These are phyloP conservation scores for Acrocyrtus sp. DNA, from an alignment of 2,888 invertebrate species.

Conservation along the genomic window DNA sequence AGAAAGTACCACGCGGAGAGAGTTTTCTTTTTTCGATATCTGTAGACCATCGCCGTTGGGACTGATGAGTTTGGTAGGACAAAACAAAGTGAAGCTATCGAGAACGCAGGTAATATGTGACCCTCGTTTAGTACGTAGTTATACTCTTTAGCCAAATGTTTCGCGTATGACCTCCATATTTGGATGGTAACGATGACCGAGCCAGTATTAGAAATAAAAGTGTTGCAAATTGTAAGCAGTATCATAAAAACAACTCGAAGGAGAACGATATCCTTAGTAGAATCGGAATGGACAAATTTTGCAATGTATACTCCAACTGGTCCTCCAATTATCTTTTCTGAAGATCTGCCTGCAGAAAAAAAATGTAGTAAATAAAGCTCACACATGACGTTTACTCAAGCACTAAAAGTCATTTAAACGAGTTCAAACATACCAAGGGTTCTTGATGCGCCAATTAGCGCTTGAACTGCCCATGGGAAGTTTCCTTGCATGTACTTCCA, in stretches of 20 bases:
- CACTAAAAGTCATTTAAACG: too few species aligned
- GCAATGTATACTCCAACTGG: not conserved
- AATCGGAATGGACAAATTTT: too few species aligned
- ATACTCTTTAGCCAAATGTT: not conserved
- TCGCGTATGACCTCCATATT: not conserved
- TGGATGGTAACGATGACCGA: not conserved
- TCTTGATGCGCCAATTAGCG: not conserved
- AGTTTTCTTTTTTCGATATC: not conserved
- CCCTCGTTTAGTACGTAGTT: not conserved
- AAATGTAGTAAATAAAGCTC: too few species aligned
- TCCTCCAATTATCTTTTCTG: not conserved
- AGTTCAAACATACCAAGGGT: too few species aligned
- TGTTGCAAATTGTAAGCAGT: not conserved
- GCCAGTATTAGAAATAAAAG: constrained; percentile 13
- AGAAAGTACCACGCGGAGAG: constrained; percentile 22
- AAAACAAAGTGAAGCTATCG: constrained; percentile 15
- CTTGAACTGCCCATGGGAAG: constrained; percentile 28
- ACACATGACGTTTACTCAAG: too few species aligned
- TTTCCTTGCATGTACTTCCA: constrained; percentile 35
- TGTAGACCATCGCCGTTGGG: constrained; percentile 19
- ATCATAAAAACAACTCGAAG: not conserved
- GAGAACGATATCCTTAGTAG: too few species aligned
- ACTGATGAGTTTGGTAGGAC: constrained; percentile 19
- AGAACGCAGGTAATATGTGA: not conserved
- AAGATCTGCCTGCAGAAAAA: constrained; percentile 7